Base-by-base conservation (phyloP, 2,888 invertebrate genomes). In the Pyrgus malvae region DNA sequence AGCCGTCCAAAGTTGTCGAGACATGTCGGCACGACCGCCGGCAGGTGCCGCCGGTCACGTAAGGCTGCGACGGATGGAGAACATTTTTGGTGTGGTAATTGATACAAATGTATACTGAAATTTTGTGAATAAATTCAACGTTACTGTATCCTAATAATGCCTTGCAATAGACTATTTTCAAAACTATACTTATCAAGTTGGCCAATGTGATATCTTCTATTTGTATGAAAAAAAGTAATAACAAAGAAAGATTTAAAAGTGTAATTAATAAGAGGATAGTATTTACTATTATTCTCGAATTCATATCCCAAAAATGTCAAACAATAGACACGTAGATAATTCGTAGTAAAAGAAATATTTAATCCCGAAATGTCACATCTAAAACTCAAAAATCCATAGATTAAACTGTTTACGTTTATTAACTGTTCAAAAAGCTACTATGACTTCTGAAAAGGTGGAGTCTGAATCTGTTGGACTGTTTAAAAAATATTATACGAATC, bases 11-110 rank as follows among this genome's bases (percentile, higher is more conserved):
- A 67, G 64, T 64, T 65, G 68, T 58, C 66, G 71, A 69, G 65
- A 72, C 76, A 71, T 78, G 73, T 71, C 77, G 74, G 70, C 75
- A 74, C 76, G 74, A 68, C 61, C 69, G 65, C 67, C 65, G 70
- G 75, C 81, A 81, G 82, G 76, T 82, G 82, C 69, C 68, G 62
- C 65, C 72, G 66, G 79, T 80, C 80, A 82, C 82, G 80, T 78
- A 72, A 76, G 67, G 57, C 65, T 61, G 69, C 66, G 70, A 74
- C 78, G 72, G 67, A 74, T 69, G 12, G 25, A 42, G 25, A 69
- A 67, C 68, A 67, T 75, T 76, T 74, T 74, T 61, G 66, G 64
- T 64, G 65, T 67, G 62, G 67, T 59, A 16, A 41, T 41, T 50
- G 23, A 41, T 49, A 41, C 40, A 14, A 12, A 40, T 21, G n/a